phyloP scores from a whole-genome alignment of 2,113 vertebrate species.

The Malaclemys terrapin region DNA sequence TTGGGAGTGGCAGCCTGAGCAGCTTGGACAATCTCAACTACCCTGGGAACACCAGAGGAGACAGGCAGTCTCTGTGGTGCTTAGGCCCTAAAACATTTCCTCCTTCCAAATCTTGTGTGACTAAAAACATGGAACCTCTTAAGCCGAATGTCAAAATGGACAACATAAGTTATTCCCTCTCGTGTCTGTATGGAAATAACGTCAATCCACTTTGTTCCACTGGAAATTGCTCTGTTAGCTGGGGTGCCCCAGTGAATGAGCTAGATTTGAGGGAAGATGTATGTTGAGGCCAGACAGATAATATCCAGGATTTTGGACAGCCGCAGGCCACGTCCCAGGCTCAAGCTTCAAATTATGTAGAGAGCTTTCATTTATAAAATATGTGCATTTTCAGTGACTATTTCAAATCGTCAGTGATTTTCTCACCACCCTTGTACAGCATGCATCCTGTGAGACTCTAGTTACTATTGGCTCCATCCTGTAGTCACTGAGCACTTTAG shows the following conservation, averaged over 20 bases:
- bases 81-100: not conserved
- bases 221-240: not conserved
- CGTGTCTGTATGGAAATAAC: constrained; percentile 26
- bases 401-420: constrained; percentile 34
- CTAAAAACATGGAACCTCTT: not conserved
- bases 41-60: not conserved
- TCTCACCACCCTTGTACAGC: not conserved
- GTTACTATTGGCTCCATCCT: constrained; percentile 5
- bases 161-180: constrained; percentile 42
- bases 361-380: not conserved
- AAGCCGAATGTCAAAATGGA: not conserved
- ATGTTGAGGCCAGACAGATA: not conserved
- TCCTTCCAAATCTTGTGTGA: not conserved
- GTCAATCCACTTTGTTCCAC: not conserved
- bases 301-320: not conserved
- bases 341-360: not conserved
- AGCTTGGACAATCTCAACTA: not conserved
- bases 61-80: not conserved
- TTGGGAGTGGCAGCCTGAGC: not conserved
- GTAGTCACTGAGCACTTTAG: not conserved
- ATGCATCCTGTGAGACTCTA: not conserved
- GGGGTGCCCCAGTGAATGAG: not conserved
- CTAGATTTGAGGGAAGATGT: not conserved
- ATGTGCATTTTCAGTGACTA: constrained; percentile 47
- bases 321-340: accelerated